Evolutionary conservation across 2,888 invertebrate species (phyloP).

Genomic region (Vesta saturnalis): DNA sequence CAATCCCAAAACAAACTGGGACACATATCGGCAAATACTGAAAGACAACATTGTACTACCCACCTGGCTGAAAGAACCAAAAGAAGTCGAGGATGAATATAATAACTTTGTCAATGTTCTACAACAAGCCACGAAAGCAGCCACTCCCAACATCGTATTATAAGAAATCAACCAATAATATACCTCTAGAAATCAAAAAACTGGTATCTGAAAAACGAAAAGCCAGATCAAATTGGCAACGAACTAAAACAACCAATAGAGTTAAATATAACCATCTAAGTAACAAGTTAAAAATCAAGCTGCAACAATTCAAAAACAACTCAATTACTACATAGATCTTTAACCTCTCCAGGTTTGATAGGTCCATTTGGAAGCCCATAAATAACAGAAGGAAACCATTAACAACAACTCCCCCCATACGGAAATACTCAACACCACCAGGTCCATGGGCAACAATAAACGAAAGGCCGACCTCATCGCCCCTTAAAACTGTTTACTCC

Average conservation of each 20-base stretch:
- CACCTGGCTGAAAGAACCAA: neutral
- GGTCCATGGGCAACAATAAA: too few species aligned
- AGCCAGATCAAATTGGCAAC: neutral
- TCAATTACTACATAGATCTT: too few species aligned
- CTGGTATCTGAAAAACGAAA: neutral
- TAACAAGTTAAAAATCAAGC: neutral
- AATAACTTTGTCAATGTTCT: neutral
- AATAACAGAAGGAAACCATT: too few species aligned
- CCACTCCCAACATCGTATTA: too few species aligned
- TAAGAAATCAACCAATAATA: neutral
- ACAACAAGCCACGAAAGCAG: neutral
- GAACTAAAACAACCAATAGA: neutral
- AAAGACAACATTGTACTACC: neutral
- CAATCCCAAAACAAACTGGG: slow-evolving; percentile 3
- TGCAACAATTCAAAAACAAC: neutral
- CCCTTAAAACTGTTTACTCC: too few species aligned
- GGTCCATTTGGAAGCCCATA: too few species aligned
- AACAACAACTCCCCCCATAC: too few species aligned
- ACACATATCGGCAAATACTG: neutral
- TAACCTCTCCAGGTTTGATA: too few species aligned
- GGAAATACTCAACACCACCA: too few species aligned
- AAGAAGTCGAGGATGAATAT: neutral
- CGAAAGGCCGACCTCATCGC: too few species aligned
- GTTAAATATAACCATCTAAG: neutral
- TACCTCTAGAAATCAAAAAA: neutral